These are phyloP conservation scores for Phenacoccus solenopsis DNA, from an alignment of 1,140 invertebrate genomes.

Conservation along the genomic window DNA sequence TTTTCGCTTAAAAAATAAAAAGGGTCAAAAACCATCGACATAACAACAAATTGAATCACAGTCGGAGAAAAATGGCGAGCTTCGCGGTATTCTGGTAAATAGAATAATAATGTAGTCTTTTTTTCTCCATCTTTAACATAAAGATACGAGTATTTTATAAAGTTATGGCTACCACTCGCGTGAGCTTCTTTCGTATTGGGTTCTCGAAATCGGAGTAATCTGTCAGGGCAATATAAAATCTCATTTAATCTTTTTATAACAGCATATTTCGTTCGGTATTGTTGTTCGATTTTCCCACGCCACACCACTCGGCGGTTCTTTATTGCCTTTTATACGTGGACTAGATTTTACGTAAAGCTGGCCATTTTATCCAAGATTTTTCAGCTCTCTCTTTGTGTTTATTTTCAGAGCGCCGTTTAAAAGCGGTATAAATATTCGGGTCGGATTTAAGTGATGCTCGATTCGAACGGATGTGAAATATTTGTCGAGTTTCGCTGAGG, in stretches of 20 bases:
- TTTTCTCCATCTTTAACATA: too few species aligned
- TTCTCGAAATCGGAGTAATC: not conserved
- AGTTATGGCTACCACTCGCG: too few species aligned
- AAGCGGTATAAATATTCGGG: not conserved
- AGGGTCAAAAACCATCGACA: not conserved
- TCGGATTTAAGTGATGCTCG: not conserved
- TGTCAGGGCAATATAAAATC: not conserved
- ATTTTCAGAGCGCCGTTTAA: not conserved
- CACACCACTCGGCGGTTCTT: not conserved
- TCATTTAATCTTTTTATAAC: constrained; percentile 3
- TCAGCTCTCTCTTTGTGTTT: not conserved
- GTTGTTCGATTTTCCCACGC: constrained; percentile 1
- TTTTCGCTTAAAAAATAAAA: not conserved
- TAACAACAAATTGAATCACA: not conserved
- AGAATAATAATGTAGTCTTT: constrained; percentile 3
- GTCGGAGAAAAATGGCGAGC: not conserved
- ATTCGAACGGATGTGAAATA: not conserved
- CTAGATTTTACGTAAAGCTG: not conserved
- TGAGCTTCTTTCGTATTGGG: not conserved
- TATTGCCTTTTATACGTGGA: not conserved
- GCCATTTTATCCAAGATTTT: not conserved
- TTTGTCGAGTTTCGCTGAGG: not conserved
- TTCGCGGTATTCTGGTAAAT: not conserved
- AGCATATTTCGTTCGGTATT: not conserved
- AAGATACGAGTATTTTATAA: too few species aligned